phyloP scores from a whole-genome alignment of 2,797 vertebrate species.

The Selene dorsalis region DNA sequence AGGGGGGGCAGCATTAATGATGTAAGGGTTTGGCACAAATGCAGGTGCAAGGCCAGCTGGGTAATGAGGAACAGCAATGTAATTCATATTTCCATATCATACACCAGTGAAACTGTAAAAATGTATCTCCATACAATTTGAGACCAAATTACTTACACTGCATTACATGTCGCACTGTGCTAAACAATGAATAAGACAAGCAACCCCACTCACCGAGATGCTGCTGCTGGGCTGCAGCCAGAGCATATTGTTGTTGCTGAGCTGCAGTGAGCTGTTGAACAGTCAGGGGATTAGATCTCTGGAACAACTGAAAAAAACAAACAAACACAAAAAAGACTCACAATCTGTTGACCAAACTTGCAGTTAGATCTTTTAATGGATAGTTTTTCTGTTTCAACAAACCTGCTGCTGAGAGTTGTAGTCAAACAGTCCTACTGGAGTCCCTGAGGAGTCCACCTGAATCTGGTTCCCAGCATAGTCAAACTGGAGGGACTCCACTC shows the following conservation, averaged over 20 bases:
- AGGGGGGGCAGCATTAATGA: slow-evolving; percentile 96
- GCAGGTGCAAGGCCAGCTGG: slow-evolving; percentile 95
- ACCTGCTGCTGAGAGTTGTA: slow-evolving; percentile 95
- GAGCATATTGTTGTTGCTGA: slow-evolving; percentile 95
- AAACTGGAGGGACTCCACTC: slow-evolving; percentile 96
- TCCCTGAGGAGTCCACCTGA: slow-evolving; percentile 96
- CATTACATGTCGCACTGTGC: background rate
- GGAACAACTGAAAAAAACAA: slow-evolving; percentile 89
- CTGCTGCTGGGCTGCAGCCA: slow-evolving; percentile 95
- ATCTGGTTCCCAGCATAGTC: slow-evolving; percentile 98
- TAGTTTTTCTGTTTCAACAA: slow-evolving; percentile 21
- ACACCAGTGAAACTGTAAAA: slow-evolving; percentile 19
- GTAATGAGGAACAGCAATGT: slow-evolving; percentile 28
- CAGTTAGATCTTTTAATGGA: background rate
- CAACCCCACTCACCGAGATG: slow-evolving; percentile 89
- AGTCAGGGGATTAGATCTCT: slow-evolving; percentile 92
- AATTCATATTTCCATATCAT: slow-evolving; percentile 45
- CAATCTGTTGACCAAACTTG: slow-evolving; percentile 21
- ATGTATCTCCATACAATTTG: background rate
- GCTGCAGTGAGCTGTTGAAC: slow-evolving; percentile 96
- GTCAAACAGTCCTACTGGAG: slow-evolving; percentile 95
- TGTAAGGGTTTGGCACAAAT: slow-evolving; percentile 99
- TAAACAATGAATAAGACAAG: background rate
- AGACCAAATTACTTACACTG: background rate
- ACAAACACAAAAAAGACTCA: slow-evolving; percentile 8